Base-by-base conservation (phyloP, 2,797 vertebrate species). In the Diplodus puntazzo region DNA sequence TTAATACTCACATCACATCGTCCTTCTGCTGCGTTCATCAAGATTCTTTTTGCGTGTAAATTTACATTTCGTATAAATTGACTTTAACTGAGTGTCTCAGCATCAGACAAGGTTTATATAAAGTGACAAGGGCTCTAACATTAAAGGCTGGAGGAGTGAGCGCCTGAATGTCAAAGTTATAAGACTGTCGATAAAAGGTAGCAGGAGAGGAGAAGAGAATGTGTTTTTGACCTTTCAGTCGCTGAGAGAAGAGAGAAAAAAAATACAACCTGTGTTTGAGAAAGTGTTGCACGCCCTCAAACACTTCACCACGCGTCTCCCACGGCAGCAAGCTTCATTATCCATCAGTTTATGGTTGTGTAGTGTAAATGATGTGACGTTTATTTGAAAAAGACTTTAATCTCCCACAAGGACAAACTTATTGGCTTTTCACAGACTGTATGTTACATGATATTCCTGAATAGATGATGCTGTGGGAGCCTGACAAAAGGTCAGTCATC, bases 361-460 rank as follows among this genome's bases (percentile, higher is more conserved):
- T 39, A 11, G 39, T 39, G 9, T 39, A 2, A 11, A 10, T 39
- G 70, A 66, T 61, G 17, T 72, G 39, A 79, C 73, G 68, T 70
- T 77, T 77, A 49, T 73, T 25, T 23, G 39, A 57, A 69, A 72
- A 75, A 75, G 63, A 55, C 63, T 78, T 27, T 50, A 8, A 14
- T 73, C 61, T 67, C 75, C 60, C 61, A 69, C 46, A n/a, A 69
- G 50, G 43, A 57, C 13, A 58, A 17, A 14, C 23, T 69, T 78
- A 72, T 69, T 71, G 79, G 68, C 67, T 80, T 75, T 68, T 77
- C 54, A 66, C 20, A 48, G 64, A 75, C 46, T 52, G 42, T 10
- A 39, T 57, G 84, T 80, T 82, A 82, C 64, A 50, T 63, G 85
- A 89, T 89, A 80, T 82, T 79, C 48, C 59, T 86, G 79, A 85